Conservation (phyloP, 2,797 vertebrate genomes). For the Spinibarbus caldwelli region DNA sequence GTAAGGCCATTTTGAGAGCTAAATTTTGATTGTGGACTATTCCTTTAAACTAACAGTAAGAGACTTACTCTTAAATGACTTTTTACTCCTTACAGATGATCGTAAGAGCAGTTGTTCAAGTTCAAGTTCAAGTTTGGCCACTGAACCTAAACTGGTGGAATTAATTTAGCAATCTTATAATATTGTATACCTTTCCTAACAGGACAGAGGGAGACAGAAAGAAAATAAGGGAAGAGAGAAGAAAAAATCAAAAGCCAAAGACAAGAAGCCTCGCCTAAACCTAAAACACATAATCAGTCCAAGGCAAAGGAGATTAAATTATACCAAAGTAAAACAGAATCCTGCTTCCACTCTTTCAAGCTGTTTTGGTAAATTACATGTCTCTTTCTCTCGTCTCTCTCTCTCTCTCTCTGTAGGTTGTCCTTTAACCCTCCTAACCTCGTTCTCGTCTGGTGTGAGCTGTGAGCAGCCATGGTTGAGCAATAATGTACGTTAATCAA, state of each 20-base stretch:
- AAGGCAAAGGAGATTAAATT: slow-evolving; percentile 50
- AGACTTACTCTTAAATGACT: neutral
- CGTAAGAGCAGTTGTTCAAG: neutral
- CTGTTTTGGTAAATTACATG: slow-evolving; percentile 57
- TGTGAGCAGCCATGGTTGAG: slow-evolving; percentile 10
- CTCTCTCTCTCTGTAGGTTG: slow-evolving; percentile 23
- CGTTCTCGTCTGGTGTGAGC: slow-evolving; percentile 34
- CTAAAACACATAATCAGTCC: slow-evolving; percentile 52
- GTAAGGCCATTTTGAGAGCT: too few relatives aligned
- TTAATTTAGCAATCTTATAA: neutral
- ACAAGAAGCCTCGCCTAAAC: slow-evolving; percentile 33
- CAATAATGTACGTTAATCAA: slow-evolving; percentile 34
- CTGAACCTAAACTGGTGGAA: neutral
- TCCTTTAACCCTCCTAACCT: slow-evolving; percentile 37
- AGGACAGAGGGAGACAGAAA: neutral
- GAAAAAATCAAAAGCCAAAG: slow-evolving; percentile 17
- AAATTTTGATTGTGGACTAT: neutral
- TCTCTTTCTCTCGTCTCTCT: slow-evolving; percentile 30
- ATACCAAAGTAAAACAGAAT: slow-evolving; percentile 48
- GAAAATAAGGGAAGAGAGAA: neutral
- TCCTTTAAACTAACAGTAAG: neutral
- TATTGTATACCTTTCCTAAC: neutral
- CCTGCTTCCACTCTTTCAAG: slow-evolving; percentile 52
- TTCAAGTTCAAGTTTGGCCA: neutral
- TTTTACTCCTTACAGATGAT: neutral